Base-by-base conservation (phyloP, 2,113 vertebrate species). In the Romanogobio albipinnatus region DNA sequence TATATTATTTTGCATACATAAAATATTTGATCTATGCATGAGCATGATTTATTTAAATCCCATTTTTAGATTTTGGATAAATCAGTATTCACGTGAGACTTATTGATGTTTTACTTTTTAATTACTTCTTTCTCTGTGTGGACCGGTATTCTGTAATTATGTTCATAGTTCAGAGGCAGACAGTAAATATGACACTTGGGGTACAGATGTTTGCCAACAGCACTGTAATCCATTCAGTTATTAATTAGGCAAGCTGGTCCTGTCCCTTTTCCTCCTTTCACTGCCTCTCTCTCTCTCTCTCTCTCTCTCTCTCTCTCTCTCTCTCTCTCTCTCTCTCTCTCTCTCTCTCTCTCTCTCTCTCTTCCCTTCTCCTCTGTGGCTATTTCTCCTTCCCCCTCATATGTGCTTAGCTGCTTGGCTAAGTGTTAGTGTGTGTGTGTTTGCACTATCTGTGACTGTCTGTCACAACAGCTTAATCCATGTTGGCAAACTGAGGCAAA, bases 401-500 rank as follows among this genome's bases (percentile, higher is more conserved):
- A 58, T 45, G 26, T 73, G 26, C 68, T 71, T 86, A 56, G 75
- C 85, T 84, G 58, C 66, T 47, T 75, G 77, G 26, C 68, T 22
- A 24, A 64, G 68, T 75, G 78, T 84, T 29, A 75, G 79, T 86
- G 79, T 74, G 84, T 49, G 59, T 76, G 76, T 45, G 84, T 82
- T 77, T 73, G 81, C 58, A 47, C 58, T 47, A 56, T 89, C 66
- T 76, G 62, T 84, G 90, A 91, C 89, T 87, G 79, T 73, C 75
- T 91, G 87, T 93, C 91, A 90, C 89, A 89, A 83, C 79, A 73
- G 84, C 88, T 86, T 90, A 90, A 93, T 93, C 93, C 84, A 91
- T 92, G 90, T 89, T 92, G 66, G 81, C 93, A 94, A 90, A 87
- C 91, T 89, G 92, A 90, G 92, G 88, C 89, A 87, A 90, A 86